Evolutionary conservation across 1,140 invertebrate genomes (phyloP), one percentile per base, ranked within the genome.

Genomic region (Scaptomyza graminum): DNA sequence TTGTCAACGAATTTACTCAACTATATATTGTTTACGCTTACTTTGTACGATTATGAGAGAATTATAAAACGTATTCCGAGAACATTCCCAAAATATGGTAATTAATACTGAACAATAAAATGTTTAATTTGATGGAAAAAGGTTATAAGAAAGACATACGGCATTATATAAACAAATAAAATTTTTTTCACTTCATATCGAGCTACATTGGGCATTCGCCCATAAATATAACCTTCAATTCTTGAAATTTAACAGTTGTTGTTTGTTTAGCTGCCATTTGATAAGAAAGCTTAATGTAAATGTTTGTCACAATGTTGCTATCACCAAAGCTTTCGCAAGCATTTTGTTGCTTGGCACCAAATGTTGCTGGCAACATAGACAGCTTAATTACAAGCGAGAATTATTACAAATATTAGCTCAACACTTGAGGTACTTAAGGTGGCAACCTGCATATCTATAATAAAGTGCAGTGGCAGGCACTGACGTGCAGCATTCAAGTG

Each of bases 341-440:
- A 66, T 69, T 16, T 31, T 59, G 54, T 50, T 59, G 63, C 31
- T 11, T 2, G 15, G 18, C 31, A 37, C 4, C 12, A 49, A 39
- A 50, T 50, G 60, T 61, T 57, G 59, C 69, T 25, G 31, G 61
- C 47, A 55, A 34, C 22, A 31, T 22, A 25, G 41, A 47, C 73
- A 44, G 47, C 46, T 72, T 43, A 44, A 63, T 60, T 39, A 74
- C 64, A 66, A 49, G 44, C 9, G 7, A 43, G 31, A 59, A 52
- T 46, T 11, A 57, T 50, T 39, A 44, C 50, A 66, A 63, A 69
- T 84, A 76, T 84, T 85, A 77, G 70, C 81, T 54, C 0, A 77
- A 66, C 77, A 80, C 81, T 85, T 31, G 31, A 80, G 7, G 31
- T 25, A 47, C 61, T 82, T 6, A 7, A 31, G 4, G 34, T 56